A percentile compares a stretch with the other conserved stretches of the same genome.
These are phyloP conservation scores for Pipa parva DNA, from an alignment of 2,113 vertebrate genomes.

Conservation along the genomic window DNA sequence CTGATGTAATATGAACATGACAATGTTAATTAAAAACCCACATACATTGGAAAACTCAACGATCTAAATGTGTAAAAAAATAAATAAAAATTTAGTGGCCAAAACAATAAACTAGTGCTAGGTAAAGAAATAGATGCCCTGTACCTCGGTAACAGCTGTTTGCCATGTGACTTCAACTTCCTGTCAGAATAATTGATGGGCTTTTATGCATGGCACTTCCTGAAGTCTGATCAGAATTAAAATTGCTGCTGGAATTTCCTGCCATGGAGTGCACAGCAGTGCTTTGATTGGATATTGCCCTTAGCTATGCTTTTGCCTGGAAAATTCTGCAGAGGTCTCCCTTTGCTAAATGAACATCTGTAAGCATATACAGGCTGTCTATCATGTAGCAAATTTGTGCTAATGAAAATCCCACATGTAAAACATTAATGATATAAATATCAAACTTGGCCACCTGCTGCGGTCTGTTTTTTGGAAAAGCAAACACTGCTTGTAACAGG, in stretches of 20 bases:
- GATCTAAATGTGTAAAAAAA: too few species aligned
- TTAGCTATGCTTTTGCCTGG: constrained; percentile 61
- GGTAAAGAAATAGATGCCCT: constrained; percentile 52
- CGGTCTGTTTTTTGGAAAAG: constrained; percentile 61
- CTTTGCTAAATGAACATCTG: constrained; percentile 69
- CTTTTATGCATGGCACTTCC: constrained; percentile 90
- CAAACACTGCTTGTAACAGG: constrained; percentile 19
- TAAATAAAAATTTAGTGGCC: background rate
- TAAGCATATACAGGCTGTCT: constrained; percentile 72
- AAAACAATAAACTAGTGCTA: background rate
- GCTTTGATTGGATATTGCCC: constrained; percentile 77
- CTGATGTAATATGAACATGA: too few species aligned
- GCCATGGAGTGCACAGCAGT: constrained; percentile 73
- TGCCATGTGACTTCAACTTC: constrained; percentile 86
- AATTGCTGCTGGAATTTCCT: constrained; percentile 93
- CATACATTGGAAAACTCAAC: too few species aligned
- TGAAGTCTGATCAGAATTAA: constrained; percentile 92
- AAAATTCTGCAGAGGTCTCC: constrained; percentile 62
- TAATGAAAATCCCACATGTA: constrained; percentile 69
- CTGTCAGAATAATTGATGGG: constrained; percentile 89
- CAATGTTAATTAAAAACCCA: too few species aligned
- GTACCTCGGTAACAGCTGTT: constrained; percentile 79
- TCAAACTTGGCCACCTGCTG: constrained; percentile 74
- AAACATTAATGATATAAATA: constrained; percentile 68
- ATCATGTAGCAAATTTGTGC: constrained; percentile 66